A percentile compares a stretch with the other conserved stretches of the same genome.
phyloP scores from a whole-genome alignment of 2,797 vertebrate species.

The Melanotaenia boesemani region DNA sequence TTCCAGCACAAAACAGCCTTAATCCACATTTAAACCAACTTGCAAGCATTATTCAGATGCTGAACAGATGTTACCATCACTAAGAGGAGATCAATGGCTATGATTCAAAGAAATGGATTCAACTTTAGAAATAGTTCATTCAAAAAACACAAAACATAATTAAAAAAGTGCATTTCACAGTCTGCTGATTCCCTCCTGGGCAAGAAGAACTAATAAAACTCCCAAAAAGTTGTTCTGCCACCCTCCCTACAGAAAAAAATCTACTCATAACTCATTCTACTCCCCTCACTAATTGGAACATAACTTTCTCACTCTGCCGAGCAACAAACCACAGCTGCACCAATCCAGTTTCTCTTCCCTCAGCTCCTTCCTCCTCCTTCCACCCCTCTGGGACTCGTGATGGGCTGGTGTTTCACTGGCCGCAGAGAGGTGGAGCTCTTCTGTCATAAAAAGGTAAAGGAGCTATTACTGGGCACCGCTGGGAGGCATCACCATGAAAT shows the following conservation, averaged over 20 bases:
- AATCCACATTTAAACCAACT: too few relatives aligned
- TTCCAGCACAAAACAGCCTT: too few relatives aligned
- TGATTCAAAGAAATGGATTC: slow-evolving; percentile 1
- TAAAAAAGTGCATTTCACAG: not conserved
- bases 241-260: slow-evolving; percentile 6
- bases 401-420: slow-evolving; percentile 33
- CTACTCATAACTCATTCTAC: slow-evolving; percentile 25
- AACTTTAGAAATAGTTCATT: slow-evolving; percentile 5
- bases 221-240: slow-evolving; percentile 15
- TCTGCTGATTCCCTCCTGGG: slow-evolving; percentile 6
- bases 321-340: slow-evolving; percentile 30
- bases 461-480: slow-evolving; percentile 75
- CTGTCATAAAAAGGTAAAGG: slow-evolving; percentile 71
- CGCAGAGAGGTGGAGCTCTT: slow-evolving; percentile 53
- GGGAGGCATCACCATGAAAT: slow-evolving; percentile 80
- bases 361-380: not conserved
- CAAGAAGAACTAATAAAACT: slow-evolving; percentile 20
- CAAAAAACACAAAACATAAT: not conserved
- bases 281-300: slow-evolving; percentile 51
- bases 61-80: too few relatives aligned
- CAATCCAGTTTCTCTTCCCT: slow-evolving; percentile 42
- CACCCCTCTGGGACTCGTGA: slow-evolving; percentile 34
- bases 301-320: slow-evolving; percentile 29
- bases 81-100: too few relatives aligned
- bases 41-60: too few relatives aligned